phyloP scores from a whole-genome alignment of 2,113 vertebrate genomes.

The Pipra filicauda region DNA sequence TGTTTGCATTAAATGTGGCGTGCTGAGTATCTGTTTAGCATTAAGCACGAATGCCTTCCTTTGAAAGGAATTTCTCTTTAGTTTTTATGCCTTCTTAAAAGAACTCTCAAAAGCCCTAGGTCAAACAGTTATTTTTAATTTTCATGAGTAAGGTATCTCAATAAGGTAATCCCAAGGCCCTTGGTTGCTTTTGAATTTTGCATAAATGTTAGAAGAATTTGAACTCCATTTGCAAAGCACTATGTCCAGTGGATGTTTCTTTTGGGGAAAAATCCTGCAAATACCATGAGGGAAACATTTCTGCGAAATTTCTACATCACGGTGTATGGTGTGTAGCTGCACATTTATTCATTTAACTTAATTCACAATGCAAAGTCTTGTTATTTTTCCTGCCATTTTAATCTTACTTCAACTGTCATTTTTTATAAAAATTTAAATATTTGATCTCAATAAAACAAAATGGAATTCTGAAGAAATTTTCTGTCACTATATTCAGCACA shows the following conservation, averaged over 20 bases:
- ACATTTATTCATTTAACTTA: background rate
- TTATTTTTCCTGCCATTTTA: background rate
- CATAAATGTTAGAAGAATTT: background rate
- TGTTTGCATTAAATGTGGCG: background rate
- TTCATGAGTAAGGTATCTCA: background rate
- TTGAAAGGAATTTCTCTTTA: slow-evolving; percentile 12
- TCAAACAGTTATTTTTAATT: slow-evolving; percentile 17
- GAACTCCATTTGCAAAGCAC: background rate
- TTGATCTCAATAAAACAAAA: background rate
- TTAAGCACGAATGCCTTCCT: slow-evolving; percentile 5
- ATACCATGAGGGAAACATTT: background rate
- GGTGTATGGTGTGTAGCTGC: background rate
- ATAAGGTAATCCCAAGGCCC: background rate
- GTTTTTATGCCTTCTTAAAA: background rate
- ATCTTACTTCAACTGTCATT: background rate
- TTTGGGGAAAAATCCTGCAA: background rate
- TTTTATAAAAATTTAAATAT: background rate
- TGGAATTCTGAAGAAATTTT: background rate
- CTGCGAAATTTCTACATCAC: background rate
- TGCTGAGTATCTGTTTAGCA: background rate
- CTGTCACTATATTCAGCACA: background rate
- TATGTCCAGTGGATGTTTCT: background rate
- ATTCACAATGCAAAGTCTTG: background rate
- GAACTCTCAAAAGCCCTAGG: background rate
- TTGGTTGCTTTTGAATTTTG: background rate